Base-by-base conservation (phyloP, 2,888 invertebrate species). In the Xylocampa areola region DNA sequence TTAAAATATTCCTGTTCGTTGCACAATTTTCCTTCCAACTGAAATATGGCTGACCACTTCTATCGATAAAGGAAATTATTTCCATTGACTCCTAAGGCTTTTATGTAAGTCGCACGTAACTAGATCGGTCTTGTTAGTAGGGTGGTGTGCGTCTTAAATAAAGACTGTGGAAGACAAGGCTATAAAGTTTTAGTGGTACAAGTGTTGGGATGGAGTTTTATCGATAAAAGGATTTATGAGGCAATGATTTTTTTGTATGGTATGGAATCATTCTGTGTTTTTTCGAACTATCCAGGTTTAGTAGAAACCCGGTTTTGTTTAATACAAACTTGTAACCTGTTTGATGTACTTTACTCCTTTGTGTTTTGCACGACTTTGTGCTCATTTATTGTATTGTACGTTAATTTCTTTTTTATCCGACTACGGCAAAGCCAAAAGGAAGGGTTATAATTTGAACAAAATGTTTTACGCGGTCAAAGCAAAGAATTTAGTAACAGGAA, bases 41-140 rank as follows among this genome's bases (percentile, higher is more conserved):
- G 33, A 60, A 44, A 48, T 53, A 48, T 54, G 54, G 30, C 33
- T 13, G 64, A 40, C 39, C 14, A 45, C 40, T 50, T 37, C 8
- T 7, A 37, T 13, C 43, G 51, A 63, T 65, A 65, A 73, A 64
- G 64, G 37, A 68, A 73, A 67, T 52, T 47, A 53, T 62, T 50
- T 64, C 40, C 35, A 59, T 48, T 65, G 23, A 55, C 33, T 51
- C 13, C n/a, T 27, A 39, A 48, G 37, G 54, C 36, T 36, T 64
- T 73, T 76, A 73, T 58, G 36, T 66, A 76, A 73, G 40, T n/a
- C 8, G 21, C 14, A 43, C 44, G 50, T 68, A 68, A 73, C 36
- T 57, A 55, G 43, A 68, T 68, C 58, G 48, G 10, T 61, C 55
- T 68, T 61, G 50, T 68, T 68, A 33, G 33, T 25, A 2, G 27